Percentiles rank a stretch among this genome's conserved stretches.
Conservation (phyloP, 2,888 invertebrate species). For the Tetragonula carbonaria region DNA sequence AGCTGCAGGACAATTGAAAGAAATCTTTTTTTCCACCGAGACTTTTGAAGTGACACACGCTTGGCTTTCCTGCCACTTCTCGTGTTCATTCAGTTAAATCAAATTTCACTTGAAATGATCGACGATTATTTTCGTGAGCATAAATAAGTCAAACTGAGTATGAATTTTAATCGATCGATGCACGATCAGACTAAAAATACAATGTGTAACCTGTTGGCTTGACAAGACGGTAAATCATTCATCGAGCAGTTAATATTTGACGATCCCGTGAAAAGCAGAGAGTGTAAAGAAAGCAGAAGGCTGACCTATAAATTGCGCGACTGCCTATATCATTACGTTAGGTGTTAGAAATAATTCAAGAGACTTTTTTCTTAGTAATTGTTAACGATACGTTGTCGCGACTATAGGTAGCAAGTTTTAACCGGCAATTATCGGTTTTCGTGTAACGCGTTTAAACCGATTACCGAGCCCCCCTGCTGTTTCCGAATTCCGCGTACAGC, state of each 20-base stretch:
- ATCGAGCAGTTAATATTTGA: constrained; percentile 38
- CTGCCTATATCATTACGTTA: constrained; percentile 44
- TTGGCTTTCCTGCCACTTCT: no score
- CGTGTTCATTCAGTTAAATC: no score
- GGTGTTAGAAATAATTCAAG: constrained; percentile 55
- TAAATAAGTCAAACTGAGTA: no score
- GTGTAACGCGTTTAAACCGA: constrained; percentile 51
- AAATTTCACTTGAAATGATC: no score
- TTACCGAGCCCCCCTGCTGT: constrained; percentile 18
- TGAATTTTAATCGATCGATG: no score
- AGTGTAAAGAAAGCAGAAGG: constrained; percentile 21
- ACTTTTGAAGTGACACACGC: no score
- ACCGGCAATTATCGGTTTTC: constrained; percentile 36
- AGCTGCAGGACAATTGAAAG: neutral
- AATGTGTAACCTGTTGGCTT: neutral
- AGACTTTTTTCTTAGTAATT: constrained; percentile 51
- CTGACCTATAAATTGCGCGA: constrained; percentile 60
- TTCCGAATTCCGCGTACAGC: constrained; percentile 21
- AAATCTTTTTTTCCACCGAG: neutral
- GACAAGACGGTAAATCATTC: constrained; percentile 33
- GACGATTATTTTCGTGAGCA: no score
- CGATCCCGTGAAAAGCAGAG: constrained; percentile 12
- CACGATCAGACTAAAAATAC: neutral
- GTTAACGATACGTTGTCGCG: constrained; percentile 38
- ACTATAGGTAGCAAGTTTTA: constrained; percentile 48